Evolutionary conservation across 2,113 vertebrate genomes (phyloP).

Genomic region (Macaca nemestrina): DNA sequence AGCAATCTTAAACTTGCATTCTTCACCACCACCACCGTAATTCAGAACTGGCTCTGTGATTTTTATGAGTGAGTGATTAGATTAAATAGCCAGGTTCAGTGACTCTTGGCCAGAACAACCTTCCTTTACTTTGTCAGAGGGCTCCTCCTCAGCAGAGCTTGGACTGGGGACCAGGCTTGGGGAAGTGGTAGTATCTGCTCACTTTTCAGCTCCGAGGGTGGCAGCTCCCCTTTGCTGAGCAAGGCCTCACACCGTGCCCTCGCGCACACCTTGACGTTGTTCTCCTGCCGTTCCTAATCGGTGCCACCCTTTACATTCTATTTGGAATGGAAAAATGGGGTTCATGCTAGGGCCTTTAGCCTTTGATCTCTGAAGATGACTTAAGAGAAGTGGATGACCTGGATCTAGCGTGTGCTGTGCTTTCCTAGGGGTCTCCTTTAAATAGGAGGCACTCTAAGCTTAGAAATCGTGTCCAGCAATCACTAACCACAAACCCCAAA

Average conservation of each 20-base stretch:
- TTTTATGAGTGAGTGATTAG: background rate
- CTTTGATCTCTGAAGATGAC: background rate
- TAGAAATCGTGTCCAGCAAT: background rate
- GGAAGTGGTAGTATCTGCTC: background rate
- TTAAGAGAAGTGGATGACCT: background rate
- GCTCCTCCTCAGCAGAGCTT: background rate
- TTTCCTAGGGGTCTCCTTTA: background rate
- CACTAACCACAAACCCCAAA: background rate
- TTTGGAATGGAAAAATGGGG: background rate
- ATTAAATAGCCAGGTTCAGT: background rate
- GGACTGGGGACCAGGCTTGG: background rate
- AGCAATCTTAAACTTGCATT: background rate
- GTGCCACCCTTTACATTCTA: background rate
- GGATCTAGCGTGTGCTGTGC: background rate
- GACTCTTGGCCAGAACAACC: background rate
- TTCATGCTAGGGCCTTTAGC: background rate
- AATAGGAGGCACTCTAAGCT: background rate
- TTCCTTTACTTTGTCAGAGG: background rate
- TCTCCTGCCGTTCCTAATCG: background rate
- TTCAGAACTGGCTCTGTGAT: background rate
- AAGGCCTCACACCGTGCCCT: background rate
- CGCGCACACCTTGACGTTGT: background rate
- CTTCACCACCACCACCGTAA: background rate
- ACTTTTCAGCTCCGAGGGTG: background rate
- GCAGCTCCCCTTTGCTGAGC: background rate